phyloP scores from a whole-genome alignment of 2,888 invertebrate genomes.

The Apomyelois bistriatella region DNA sequence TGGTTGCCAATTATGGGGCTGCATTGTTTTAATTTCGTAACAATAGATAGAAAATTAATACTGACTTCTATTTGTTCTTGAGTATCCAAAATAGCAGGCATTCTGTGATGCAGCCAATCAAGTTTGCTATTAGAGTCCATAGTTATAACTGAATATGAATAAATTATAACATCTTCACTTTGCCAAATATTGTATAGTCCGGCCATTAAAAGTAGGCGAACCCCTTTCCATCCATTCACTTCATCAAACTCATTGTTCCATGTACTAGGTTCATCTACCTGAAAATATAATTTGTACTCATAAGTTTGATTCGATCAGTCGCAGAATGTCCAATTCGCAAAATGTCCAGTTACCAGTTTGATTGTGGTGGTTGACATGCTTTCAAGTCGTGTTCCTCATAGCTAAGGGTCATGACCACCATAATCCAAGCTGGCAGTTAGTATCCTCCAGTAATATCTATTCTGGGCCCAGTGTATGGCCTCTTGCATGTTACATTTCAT shows the following conservation, averaged over 20 bases:
- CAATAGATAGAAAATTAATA: slow-evolving; percentile 19
- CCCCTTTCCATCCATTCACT: slow-evolving; percentile 79
- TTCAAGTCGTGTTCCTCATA: no score
- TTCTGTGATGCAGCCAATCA: slow-evolving; percentile 88
- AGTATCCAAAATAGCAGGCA: slow-evolving; percentile 88
- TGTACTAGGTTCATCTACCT: slow-evolving; percentile 77
- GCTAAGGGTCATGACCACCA: no score
- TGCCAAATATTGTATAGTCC: slow-evolving; percentile 87
- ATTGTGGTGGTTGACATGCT: no score
- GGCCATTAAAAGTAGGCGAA: slow-evolving; percentile 85
- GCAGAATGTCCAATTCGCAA: no score
- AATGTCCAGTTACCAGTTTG: no score
- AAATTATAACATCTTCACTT: slow-evolving; percentile 79
- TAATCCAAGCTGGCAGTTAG: no score
- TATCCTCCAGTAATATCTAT: no score
- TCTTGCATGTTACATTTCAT: not conserved
- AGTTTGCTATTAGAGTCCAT: slow-evolving; percentile 84
- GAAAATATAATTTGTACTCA: slow-evolving; percentile 15
- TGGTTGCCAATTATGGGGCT: no score
- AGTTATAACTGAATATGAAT: slow-evolving; percentile 88
- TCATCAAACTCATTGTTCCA: slow-evolving; percentile 75
- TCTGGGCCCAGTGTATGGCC: no score
- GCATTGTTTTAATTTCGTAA: no score
- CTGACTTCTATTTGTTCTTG: slow-evolving; percentile 82
- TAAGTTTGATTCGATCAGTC: no score